phyloP scores from a whole-genome alignment of 2,113 vertebrate genomes.

The Sturnus vulgaris region DNA sequence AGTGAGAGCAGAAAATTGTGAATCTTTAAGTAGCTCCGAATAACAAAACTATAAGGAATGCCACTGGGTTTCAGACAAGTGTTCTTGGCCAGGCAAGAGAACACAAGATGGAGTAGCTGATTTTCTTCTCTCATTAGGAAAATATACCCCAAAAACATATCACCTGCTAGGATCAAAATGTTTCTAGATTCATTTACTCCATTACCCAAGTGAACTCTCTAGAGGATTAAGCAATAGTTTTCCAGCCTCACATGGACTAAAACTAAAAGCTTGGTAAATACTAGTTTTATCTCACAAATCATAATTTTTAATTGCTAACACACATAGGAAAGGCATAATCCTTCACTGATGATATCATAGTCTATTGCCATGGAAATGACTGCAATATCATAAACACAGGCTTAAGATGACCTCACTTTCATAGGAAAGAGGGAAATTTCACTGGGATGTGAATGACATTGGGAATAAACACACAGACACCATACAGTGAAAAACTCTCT shows the following conservation, averaged over 20 bases:
- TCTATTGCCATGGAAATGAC: conserved; percentile 70
- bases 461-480: neutral
- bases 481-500: neutral
- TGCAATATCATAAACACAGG: conserved; percentile 64
- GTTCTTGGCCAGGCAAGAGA: neutral
- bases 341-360: conserved; percentile 68
- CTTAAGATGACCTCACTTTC: conserved; percentile 59
- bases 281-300: conserved; percentile 59
- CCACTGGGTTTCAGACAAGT: neutral
- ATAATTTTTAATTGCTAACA: conserved; percentile 69
- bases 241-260: conserved; percentile 51
- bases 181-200: conserved; percentile 66
- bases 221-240: conserved; percentile 68
- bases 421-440: conserved; percentile 49
- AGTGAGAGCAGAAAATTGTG: neutral
- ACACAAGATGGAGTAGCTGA: conserved; percentile 14
- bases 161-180: conserved; percentile 48
- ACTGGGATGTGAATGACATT: conserved; percentile 15
- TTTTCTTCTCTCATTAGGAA: conserved; percentile 24
- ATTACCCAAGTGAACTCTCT: conserved; percentile 59
- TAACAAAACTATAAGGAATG: neutral
- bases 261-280: conserved; percentile 60
- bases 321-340: conserved; percentile 51
- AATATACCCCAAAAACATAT: neutral
- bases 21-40: neutral